Evolutionary conservation across 2,113 vertebrate species (phyloP).

Genomic region (Aspidoscelis tigris): DNA sequence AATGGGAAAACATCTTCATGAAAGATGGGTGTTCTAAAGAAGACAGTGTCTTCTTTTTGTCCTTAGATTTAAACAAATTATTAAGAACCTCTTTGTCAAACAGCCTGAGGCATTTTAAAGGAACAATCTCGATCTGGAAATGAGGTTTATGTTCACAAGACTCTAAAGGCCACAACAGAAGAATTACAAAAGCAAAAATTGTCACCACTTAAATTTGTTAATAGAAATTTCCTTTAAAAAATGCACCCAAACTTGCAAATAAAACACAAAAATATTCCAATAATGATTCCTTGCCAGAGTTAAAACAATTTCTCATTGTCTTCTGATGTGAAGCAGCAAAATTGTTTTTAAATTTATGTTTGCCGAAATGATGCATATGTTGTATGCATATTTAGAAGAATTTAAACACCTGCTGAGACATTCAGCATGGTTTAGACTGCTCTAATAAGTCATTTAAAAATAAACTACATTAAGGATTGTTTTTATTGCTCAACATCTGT

Average conservation of each 20-base stretch:
- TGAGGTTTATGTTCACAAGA: too few species aligned
- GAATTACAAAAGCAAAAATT: too few species aligned
- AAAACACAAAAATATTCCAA: slow-evolving; percentile 20
- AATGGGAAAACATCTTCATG: too few species aligned
- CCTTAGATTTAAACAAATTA: too few species aligned
- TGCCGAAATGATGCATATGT: slow-evolving; percentile 7
- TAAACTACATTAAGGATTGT: slow-evolving; percentile 23
- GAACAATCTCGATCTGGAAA: too few species aligned
- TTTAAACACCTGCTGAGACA: slow-evolving; percentile 25
- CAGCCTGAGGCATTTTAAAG: too few species aligned
- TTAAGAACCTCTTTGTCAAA: too few species aligned
- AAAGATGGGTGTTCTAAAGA: too few species aligned
- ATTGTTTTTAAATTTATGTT: slow-evolving; percentile 30
- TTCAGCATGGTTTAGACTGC: not conserved
- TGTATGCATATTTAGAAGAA: slow-evolving; percentile 21
- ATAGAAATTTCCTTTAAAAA: slow-evolving; percentile 63
- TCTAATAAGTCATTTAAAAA: slow-evolving; percentile 30
- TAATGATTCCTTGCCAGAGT: not conserved
- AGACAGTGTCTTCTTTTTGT: too few species aligned
- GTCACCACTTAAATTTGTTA: too few species aligned
- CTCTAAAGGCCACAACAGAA: too few species aligned
- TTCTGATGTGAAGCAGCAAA: slow-evolving; percentile 30
- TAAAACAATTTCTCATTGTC: slow-evolving; percentile 9
- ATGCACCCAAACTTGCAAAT: slow-evolving; percentile 70
- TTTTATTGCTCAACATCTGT: slow-evolving; percentile 35